Percentiles rank a stretch among this genome's conserved stretches.
Evolutionary conservation across 2,797 vertebrate species (phyloP).

Genomic region (Acropternis orthonyx): DNA sequence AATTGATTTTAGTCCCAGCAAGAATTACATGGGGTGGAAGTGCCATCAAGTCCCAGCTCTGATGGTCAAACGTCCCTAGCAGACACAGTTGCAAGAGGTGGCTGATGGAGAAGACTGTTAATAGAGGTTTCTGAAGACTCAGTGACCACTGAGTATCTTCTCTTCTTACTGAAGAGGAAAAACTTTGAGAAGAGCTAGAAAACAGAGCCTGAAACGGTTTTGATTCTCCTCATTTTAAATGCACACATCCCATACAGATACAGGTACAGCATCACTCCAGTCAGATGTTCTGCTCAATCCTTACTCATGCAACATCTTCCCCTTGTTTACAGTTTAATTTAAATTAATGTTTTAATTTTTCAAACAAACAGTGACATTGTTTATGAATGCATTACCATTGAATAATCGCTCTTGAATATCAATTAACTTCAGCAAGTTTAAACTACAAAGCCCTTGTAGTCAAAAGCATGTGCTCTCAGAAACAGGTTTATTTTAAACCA

Average conservation of each 20-base stretch:
- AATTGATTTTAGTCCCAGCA: background rate
- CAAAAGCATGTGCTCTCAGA: background rate
- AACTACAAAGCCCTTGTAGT: conserved; percentile 11
- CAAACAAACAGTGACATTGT: conserved; percentile 47
- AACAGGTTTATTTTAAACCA: conserved; percentile 1
- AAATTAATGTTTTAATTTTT: conserved; percentile 67
- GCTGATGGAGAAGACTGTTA: background rate
- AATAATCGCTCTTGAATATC: conserved; percentile 55
- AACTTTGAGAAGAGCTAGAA: background rate
- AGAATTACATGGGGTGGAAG: background rate
- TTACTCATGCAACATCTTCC: background rate
- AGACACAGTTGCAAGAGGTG: background rate
- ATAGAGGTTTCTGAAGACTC: background rate
- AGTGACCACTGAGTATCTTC: background rate
- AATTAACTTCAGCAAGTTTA: conserved; percentile 42
- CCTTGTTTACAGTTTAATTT: conserved; percentile 60
- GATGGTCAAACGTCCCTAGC: too few relatives aligned
- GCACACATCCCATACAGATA: background rate
- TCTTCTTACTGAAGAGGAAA: background rate
- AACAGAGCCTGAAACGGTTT: background rate
- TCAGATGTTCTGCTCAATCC: background rate
- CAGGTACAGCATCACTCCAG: background rate
- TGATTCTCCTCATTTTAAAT: background rate
- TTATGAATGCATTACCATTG: conserved; percentile 51
- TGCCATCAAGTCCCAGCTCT: background rate